A percentile compares a stretch with the other conserved stretches of the same genome.
Conservation (phyloP, 2,797 vertebrate species). For the Ctenochaetus hawaiiensis region DNA sequence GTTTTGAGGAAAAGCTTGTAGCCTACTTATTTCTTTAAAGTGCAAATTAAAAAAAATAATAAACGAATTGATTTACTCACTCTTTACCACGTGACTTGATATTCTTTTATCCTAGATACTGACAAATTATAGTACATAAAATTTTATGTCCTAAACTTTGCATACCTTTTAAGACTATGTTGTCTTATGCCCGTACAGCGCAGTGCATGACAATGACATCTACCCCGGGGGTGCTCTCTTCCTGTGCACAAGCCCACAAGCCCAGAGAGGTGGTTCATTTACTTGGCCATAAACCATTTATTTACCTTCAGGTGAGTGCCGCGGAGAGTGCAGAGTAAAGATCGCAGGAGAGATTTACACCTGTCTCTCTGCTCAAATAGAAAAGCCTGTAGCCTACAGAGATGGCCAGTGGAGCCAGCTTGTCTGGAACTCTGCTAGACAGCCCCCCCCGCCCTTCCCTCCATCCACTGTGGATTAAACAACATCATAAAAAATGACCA, state of each 20-base stretch:
- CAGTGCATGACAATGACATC: conserved; percentile 47
- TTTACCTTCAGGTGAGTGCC: conserved; percentile 91
- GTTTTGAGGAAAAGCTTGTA: not conserved
- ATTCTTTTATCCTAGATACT: not conserved
- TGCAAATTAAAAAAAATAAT: not conserved
- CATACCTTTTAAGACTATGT: not conserved
- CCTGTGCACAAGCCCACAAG: conserved; percentile 46
- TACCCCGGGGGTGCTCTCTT: conserved; percentile 25
- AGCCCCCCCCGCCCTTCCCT: conserved; percentile 37
- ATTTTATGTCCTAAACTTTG: not conserved
- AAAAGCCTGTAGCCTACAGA: conserved; percentile 91
- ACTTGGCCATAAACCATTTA: conserved; percentile 85
- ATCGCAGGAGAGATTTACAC: conserved; percentile 96
- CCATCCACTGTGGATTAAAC: conserved; percentile 84
- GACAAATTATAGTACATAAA: not conserved
- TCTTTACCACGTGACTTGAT: not conserved
- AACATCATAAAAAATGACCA: conserved; percentile 84
- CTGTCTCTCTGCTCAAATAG: conserved; percentile 89
- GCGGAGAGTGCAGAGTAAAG: conserved; percentile 83
- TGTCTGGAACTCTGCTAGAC: conserved; percentile 92
- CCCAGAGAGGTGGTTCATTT: conserved; percentile 78
- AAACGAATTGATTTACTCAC: not conserved
- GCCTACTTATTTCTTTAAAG: not conserved
- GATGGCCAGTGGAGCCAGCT: conserved; percentile 94
- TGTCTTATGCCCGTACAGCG: conserved; percentile 9